A percentile compares a stretch with the other conserved stretches of the same genome.
Conservation (phyloP, 2,797 vertebrate species). For the Cyclura pinguis region DNA sequence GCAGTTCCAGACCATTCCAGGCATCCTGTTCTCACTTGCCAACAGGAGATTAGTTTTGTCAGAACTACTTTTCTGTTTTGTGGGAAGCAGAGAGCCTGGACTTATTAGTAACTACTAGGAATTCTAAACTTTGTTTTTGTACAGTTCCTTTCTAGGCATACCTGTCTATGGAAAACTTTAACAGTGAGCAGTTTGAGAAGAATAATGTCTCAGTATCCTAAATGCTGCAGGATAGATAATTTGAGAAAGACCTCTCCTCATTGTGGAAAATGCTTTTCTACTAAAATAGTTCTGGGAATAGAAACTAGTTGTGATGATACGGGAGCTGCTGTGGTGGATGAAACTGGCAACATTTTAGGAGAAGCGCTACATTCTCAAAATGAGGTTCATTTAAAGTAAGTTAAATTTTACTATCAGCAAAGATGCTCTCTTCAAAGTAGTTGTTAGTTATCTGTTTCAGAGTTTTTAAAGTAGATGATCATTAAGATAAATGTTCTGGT, state of each 20-base stretch:
- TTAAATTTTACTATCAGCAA: neutral
- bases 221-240: constrained; percentile 22
- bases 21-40: neutral
- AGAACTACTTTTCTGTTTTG: neutral
- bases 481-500: neutral
- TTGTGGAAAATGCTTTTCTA: neutral
- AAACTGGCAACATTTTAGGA: constrained; percentile 87
- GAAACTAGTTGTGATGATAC: constrained; percentile 98
- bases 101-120: neutral
- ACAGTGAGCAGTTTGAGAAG: constrained; percentile 34
- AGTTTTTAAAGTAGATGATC: rapidly evolving
- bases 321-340: constrained; percentile 92
- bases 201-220: constrained; percentile 1
- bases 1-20: neutral
- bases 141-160: constrained; percentile 50
- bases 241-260: constrained; percentile 37
- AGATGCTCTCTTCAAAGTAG: neutral
- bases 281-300: constrained; percentile 89
- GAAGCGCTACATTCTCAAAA: constrained; percentile 91
- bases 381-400: constrained; percentile 91
- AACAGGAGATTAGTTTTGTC: neutral
- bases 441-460: neutral
- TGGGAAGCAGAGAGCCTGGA: neutral
- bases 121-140: constrained; percentile 26
- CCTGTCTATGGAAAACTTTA: neutral